Evolutionary conservation across 2,888 invertebrate genomes (phyloP).

Genomic region (Sycophila texana): DNA sequence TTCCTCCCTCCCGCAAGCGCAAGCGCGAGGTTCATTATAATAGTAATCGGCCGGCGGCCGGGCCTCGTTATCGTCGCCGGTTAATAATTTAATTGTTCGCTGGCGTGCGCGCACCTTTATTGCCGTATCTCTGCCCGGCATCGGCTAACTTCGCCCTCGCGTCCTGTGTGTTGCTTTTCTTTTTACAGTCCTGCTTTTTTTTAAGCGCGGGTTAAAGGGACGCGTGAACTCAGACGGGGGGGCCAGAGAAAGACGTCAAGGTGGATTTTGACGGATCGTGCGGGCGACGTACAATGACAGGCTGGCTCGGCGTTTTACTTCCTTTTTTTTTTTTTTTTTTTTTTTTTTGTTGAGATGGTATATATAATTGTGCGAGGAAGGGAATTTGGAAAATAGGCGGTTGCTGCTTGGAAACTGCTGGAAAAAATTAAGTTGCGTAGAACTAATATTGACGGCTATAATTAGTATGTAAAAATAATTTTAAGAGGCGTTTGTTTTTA

Average conservation of each 20-base stretch:
- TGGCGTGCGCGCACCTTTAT: conserved; percentile 72
- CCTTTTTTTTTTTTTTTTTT: not conserved
- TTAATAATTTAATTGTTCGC: conserved; percentile 75
- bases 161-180: not conserved
- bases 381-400: not conserved
- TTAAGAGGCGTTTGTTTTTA: not conserved
- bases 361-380: not conserved
- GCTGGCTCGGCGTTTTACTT: not conserved
- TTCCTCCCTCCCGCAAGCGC: conserved; percentile 5
- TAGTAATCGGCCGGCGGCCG: conserved; percentile 67
- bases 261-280: conserved; percentile 10
- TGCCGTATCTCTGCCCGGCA: conserved; percentile 71
- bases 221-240: not conserved
- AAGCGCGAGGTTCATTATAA: conserved; percentile 60
- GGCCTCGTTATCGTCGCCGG: conserved; percentile 72
- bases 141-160: conserved; percentile 57
- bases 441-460: too few relatives aligned
- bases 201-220: too few relatives aligned
- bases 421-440: not conserved
- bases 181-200: not conserved
- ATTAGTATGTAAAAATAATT: not conserved
- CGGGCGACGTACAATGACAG: not conserved
- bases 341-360: not conserved
- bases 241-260: conserved; percentile 15
- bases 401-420: not conserved